These are phyloP conservation scores for Rhincodon typus DNA, from an alignment of 2,797 vertebrate genomes.

Conservation along the genomic window DNA sequence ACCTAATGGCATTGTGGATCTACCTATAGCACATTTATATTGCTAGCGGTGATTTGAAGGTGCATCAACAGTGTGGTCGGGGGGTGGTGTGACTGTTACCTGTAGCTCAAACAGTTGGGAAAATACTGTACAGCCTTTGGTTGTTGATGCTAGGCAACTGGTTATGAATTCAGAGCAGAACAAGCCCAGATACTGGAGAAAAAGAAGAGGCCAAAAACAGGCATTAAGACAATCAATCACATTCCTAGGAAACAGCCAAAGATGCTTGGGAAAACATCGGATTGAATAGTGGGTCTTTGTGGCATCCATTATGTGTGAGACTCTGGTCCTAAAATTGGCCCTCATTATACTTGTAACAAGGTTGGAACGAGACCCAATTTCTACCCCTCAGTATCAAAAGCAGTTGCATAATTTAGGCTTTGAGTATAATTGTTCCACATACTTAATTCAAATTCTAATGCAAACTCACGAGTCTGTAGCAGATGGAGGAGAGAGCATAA, in stretches of 20 bases:
- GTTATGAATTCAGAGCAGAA: neutral
- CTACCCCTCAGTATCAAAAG: conserved; percentile 1
- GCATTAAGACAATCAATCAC: neutral
- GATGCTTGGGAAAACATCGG: neutral
- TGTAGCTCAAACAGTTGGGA: neutral
- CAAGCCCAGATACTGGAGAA: neutral
- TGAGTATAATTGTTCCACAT: conserved; percentile 36
- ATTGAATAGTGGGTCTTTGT: neutral
- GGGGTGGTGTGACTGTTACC: neutral
- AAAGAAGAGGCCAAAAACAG: neutral
- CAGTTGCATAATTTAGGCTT: conserved; percentile 25
- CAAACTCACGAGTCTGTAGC: conserved; percentile 35
- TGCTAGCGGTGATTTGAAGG: neutral
- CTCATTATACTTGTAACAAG: neutral
- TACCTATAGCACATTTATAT: neutral
- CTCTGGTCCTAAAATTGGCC: neutral
- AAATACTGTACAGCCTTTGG: neutral
- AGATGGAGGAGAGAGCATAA: conserved; percentile 38
- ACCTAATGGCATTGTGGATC: no score
- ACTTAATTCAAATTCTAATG: conserved; percentile 37
- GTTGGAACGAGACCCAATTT: neutral
- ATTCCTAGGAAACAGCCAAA: neutral
- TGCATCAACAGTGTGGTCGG: neutral
- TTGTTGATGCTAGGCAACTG: neutral
- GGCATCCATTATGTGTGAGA: neutral